A percentile compares a stretch with the other conserved stretches of the same genome.
These are phyloP conservation scores for Aplysina aerophoba DNA, from an alignment of 37 sponge, comb jelly and placozoan species.

Conservation along the genomic window DNA sequence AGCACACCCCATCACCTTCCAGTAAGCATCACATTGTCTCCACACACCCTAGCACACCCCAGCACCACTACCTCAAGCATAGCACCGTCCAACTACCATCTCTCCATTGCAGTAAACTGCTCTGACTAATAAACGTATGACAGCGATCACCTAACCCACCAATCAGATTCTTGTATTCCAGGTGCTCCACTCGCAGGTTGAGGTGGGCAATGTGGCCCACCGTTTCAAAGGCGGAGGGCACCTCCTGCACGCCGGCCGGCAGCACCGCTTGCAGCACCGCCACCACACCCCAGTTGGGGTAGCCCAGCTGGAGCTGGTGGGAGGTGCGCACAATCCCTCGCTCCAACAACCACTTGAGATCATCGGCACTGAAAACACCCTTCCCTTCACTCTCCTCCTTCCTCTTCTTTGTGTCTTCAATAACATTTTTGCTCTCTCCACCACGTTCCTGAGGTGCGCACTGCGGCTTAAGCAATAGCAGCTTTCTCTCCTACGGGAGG, in stretches of 20 bases:
- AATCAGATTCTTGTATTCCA: constrained; percentile 88
- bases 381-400: constrained; percentile 3
- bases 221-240: constrained; percentile 81
- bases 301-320: constrained; percentile 53
- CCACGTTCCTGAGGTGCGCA: not conserved
- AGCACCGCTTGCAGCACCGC: constrained; percentile 69
- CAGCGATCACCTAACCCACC: constrained; percentile 58
- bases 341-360: constrained; percentile 50
- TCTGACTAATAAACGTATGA: too few relatives aligned
- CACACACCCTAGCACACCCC: too few relatives aligned
- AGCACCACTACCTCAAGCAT: too few relatives aligned
- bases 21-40: too few relatives aligned
- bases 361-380: constrained; percentile 38
- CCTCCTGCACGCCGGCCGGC: constrained; percentile 54
- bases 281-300: constrained; percentile 43
- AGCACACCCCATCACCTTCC: too few relatives aligned
- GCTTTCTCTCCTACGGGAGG: constrained; percentile 28
- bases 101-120: too few relatives aligned
- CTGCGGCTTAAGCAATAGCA: constrained; percentile 55
- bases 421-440: too few relatives aligned
- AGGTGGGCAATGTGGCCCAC: constrained; percentile 97
- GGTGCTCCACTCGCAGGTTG: constrained; percentile 78
- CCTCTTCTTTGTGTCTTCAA: too few relatives aligned
- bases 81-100: too few relatives aligned
- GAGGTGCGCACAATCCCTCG: constrained; percentile 43